Conservation (phyloP, 2,888 invertebrate genomes). For the Hydrotaea diabolus region DNA sequence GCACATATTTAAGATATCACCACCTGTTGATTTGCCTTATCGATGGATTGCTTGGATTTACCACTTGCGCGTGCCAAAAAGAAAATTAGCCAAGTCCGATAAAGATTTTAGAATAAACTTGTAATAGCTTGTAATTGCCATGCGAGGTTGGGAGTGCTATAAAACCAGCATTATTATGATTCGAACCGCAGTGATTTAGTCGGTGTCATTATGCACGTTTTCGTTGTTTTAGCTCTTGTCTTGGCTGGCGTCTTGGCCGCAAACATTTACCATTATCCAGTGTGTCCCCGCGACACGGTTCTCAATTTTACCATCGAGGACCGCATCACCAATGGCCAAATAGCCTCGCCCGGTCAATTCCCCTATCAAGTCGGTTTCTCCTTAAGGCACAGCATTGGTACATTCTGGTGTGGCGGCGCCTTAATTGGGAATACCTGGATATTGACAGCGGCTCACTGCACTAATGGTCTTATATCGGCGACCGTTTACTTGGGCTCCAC, state of each 20-base stretch:
- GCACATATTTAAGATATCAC: conserved; percentile 27
- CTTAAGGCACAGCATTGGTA: conserved; percentile 61
- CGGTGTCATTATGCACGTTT: conserved; percentile 2
- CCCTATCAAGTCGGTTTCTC: conserved; percentile 75
- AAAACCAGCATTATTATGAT: not conserved
- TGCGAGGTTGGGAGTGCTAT: not conserved
- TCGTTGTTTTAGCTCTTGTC: conserved; percentile 7
- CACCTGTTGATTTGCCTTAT: not conserved
- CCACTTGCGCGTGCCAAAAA: not conserved
- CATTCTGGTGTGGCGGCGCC: conserved; percentile 75
- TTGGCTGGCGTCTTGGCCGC: conserved; percentile 12
- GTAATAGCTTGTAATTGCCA: not conserved
- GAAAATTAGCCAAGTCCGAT: not conserved
- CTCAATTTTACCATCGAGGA: conserved; percentile 47
- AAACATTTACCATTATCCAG: conserved; percentile 9
- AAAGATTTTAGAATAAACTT: not conserved
- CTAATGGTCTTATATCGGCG: conserved; percentile 69
- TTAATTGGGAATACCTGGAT: conserved; percentile 74
- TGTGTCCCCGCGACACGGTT: conserved; percentile 23
- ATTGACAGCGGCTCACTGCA: conserved; percentile 77
- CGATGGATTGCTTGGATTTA: conserved; percentile 4
- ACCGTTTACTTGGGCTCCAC: conserved; percentile 72
- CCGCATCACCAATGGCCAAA: conserved; percentile 71
- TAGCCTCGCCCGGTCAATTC: conserved; percentile 67
- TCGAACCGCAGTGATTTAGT: not conserved